Conservation (phyloP, 64 coral and sea anemone species). For the Pachyseris speciosa region DNA sequence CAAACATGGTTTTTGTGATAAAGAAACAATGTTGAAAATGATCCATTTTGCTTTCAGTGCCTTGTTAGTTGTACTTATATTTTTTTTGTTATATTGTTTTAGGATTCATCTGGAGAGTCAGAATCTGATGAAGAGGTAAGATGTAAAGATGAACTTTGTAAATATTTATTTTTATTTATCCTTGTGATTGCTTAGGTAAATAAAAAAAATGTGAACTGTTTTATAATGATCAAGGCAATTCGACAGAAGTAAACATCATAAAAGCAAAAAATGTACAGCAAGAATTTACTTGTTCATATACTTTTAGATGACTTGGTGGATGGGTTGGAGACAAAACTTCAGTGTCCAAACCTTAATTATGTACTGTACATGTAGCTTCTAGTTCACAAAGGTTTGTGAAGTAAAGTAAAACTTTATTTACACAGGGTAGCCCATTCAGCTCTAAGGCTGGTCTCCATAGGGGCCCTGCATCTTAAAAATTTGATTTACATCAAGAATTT, state of each 20-base stretch:
- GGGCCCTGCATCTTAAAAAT: no score
- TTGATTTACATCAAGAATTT: no score
- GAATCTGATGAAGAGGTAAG: constrained; percentile 7
- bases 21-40: background rate
- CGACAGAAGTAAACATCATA: background rate
- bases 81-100: background rate
- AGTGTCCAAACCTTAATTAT: background rate
- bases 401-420: no score
- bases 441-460: no score
- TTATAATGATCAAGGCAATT: background rate
- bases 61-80: background rate
- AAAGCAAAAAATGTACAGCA: background rate
- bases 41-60: background rate
- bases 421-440: no score
- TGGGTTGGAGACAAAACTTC: background rate
- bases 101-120: background rate
- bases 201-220: background rate
- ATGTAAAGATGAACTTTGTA: background rate
- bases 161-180: background rate
- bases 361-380: background rate
- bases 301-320: background rate
- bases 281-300: background rate
- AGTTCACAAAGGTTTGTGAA: no score
- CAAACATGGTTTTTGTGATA: background rate
- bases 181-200: background rate